These are phyloP conservation scores for Halcyon smyrnensis DNA, from an alignment of 2,797 vertebrate genomes.

Conservation along the genomic window DNA sequence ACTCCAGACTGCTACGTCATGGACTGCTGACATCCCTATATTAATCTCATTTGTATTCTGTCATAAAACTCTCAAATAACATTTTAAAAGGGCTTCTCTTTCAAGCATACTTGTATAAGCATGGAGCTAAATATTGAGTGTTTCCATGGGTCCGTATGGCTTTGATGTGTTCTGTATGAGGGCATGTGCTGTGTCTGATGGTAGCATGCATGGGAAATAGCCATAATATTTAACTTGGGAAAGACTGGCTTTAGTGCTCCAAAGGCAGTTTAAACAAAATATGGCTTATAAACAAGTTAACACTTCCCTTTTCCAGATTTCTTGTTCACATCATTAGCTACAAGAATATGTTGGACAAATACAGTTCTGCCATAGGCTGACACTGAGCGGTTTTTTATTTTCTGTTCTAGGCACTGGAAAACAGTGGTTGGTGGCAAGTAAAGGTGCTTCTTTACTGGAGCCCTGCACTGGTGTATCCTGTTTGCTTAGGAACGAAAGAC, in stretches of 20 bases:
- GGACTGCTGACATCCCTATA: constrained; percentile 61
- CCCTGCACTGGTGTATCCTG: not conserved
- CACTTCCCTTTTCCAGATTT: not conserved
- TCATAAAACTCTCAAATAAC: constrained; percentile 8
- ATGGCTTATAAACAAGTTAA: not conserved
- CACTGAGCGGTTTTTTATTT: not conserved
- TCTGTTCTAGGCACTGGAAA: not conserved
- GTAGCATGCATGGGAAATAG: not conserved
- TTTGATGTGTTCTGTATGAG: not conserved
- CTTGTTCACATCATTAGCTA: not conserved
- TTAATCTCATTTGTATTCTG: constrained; percentile 66
- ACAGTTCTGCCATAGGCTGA: not conserved
- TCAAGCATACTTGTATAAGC: not conserved
- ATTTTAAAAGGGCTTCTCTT: not conserved
- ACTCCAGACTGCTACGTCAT: constrained; percentile 30
- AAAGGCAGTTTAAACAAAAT: not conserved
- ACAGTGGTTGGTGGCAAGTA: not conserved
- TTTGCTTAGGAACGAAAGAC: not conserved
- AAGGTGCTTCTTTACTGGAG: not conserved
- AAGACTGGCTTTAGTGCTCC: not conserved
- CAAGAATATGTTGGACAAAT: not conserved
- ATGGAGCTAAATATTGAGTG: not conserved
- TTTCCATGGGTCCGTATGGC: not conserved
- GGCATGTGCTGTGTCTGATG: not conserved
- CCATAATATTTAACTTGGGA: not conserved